Evolutionary conservation across 2,888 invertebrate species (phyloP).

Genomic region (Tetropium fuscum): DNA sequence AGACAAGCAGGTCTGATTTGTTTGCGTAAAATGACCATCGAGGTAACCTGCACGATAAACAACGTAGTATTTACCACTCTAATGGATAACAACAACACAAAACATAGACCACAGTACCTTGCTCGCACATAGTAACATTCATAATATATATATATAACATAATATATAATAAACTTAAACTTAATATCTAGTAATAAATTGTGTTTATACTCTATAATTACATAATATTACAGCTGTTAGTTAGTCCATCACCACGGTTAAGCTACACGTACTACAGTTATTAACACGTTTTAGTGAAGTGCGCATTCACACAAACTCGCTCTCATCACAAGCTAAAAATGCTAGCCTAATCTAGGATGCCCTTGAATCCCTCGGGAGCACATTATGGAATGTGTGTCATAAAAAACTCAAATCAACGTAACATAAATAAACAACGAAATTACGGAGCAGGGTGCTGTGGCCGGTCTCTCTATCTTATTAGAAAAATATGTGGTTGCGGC

Average conservation of each 20-base stretch:
- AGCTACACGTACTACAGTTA: slow-evolving; percentile 54
- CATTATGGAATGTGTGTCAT: slow-evolving; percentile 66
- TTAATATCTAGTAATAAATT: slow-evolving; percentile 57
- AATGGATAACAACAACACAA: slow-evolving; percentile 53
- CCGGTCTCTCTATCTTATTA: slow-evolving; percentile 50
- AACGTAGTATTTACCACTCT: slow-evolving; percentile 54
- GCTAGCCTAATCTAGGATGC: slow-evolving; percentile 64
- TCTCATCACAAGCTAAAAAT: slow-evolving; percentile 41
- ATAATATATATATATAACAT: slow-evolving; percentile 51
- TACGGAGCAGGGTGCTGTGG: slow-evolving; percentile 61
- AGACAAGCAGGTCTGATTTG: slow-evolving; percentile 32
- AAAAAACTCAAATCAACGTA: slow-evolving; percentile 53
- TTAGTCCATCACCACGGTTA: slow-evolving; percentile 67
- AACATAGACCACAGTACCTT: slow-evolving; percentile 62
- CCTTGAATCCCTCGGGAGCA: slow-evolving; percentile 68
- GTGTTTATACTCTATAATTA: slow-evolving; percentile 59
- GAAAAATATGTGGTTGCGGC: slow-evolving; percentile 61
- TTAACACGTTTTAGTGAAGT: slow-evolving; percentile 38
- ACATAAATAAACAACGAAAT: slow-evolving; percentile 50
- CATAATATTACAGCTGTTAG: slow-evolving; percentile 63
- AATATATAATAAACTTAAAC: slow-evolving; percentile 60
- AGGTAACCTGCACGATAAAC: slow-evolving; percentile 59
- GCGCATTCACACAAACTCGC: slow-evolving; percentile 32
- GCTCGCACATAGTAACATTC: slow-evolving; percentile 51
- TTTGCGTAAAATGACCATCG: slow-evolving; percentile 45